These are phyloP conservation scores for Oscheius sp. DNA, from an alignment of 1,140 invertebrate genomes.

Conservation along the genomic window DNA sequence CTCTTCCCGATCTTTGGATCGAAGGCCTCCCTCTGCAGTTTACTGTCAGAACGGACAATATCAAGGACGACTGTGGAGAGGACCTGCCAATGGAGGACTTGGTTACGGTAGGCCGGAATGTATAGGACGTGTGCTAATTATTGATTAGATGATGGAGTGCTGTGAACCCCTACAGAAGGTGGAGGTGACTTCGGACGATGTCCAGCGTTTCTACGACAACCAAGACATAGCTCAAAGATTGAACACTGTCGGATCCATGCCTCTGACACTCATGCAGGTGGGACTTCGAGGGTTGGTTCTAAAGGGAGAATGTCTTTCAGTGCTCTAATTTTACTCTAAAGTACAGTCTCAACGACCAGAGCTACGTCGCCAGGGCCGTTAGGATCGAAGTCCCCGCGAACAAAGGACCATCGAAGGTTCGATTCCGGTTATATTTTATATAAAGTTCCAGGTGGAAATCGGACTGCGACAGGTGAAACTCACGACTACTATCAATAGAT, in stretches of 20 bases:
- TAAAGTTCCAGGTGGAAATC: not conserved
- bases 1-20: constrained; percentile 27
- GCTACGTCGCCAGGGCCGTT: not conserved
- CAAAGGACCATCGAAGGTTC: not conserved
- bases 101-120: not conserved
- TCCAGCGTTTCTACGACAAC: not conserved
- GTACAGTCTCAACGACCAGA: no score
- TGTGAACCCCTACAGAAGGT: constrained; percentile 1
- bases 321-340: no score
- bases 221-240: not conserved
- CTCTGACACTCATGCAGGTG: not conserved
- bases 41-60: not conserved
- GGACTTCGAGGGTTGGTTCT: not conserved
- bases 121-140: not conserved
- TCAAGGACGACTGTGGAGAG: constrained; percentile 13
- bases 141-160: not conserved
- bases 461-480: not conserved
- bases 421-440: not conserved
- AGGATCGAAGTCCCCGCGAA: not conserved
- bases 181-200: not conserved
- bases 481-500: not conserved
- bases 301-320: not conserved
- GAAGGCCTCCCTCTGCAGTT: constrained; percentile 9
- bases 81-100: not conserved
- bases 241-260: not conserved